Conservation (phyloP, 2,113 vertebrate genomes). For the Podocnemis expansa region DNA sequence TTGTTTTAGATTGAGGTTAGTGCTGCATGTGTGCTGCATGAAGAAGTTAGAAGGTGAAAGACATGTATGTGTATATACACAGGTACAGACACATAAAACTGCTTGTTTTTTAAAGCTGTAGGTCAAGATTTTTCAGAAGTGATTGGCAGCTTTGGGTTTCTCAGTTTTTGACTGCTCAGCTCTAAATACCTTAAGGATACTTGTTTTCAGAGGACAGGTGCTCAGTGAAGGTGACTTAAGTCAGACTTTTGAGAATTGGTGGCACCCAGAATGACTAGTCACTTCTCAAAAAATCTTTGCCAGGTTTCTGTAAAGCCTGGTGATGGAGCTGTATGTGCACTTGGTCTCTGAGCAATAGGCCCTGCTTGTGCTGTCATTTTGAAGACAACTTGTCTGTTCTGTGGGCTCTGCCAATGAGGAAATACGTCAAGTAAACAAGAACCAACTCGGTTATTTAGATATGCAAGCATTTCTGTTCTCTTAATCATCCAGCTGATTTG, state of each 20-base stretch:
- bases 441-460: background rate
- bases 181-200: background rate
- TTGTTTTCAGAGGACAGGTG: background rate
- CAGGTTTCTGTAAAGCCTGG: rapidly evolving
- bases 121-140: background rate
- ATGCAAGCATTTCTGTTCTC: background rate
- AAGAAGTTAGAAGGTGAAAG: background rate
- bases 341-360: rapidly evolving
- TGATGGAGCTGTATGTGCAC: background rate
- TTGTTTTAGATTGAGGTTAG: rapidly evolving
- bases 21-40: background rate
- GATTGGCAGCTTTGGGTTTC: background rate
- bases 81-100: background rate
- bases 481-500: background rate
- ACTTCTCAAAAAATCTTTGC: background rate
- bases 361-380: background rate
- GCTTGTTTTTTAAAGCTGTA: background rate
- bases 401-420: background rate
- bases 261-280: background rate
- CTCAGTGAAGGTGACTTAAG: background rate
- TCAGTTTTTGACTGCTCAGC: background rate
- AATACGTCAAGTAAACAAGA: background rate
- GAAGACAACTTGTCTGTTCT: background rate
- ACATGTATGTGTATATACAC: background rate
- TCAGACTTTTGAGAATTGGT: background rate